A percentile compares a stretch with the other conserved stretches of the same genome.
Conservation (phyloP, 2,797 vertebrate species). For the Rhyacichthys aspro region DNA sequence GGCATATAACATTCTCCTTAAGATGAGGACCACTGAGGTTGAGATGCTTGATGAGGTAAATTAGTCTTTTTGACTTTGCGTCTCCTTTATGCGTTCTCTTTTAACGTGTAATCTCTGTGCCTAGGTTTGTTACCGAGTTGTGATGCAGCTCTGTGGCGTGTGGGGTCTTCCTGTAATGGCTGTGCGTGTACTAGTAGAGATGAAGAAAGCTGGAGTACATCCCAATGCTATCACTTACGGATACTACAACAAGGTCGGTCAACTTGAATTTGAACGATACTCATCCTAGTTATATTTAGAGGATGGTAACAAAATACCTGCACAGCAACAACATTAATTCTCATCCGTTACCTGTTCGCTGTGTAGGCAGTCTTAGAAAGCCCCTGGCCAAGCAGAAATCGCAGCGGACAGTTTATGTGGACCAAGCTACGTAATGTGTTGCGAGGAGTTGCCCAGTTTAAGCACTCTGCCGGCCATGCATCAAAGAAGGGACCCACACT, state of each 20-base stretch:
- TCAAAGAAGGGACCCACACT: conserved; percentile 61
- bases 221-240: conserved; percentile 98
- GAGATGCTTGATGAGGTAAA: conserved; percentile 94
- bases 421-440: conserved; percentile 93
- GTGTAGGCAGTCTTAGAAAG: conserved; percentile 92
- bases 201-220: conserved; percentile 93
- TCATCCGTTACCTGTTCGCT: conserved; percentile 3
- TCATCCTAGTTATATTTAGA: not conserved
- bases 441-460: conserved; percentile 90
- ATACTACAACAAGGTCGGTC: conserved; percentile 84
- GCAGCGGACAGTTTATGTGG: conserved; percentile 95
- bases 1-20: conserved; percentile 89
- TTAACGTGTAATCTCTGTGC: not conserved
- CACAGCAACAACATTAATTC: not conserved
- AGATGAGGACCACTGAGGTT: conserved; percentile 93
- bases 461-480: conserved; percentile 79
- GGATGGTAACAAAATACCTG: too few species aligned
- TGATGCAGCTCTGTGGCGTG: conserved; percentile 96
- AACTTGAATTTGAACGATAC: not conserved
- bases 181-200: conserved; percentile 94
- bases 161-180: conserved; percentile 95
- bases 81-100: not conserved
- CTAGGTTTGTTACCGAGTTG: conserved; percentile 96
- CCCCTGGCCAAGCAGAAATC: conserved; percentile 93
- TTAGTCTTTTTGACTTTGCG: not conserved